Evolutionary conservation across 2,797 vertebrate species (phyloP).

Genomic region (Bradypus variegatus): DNA sequence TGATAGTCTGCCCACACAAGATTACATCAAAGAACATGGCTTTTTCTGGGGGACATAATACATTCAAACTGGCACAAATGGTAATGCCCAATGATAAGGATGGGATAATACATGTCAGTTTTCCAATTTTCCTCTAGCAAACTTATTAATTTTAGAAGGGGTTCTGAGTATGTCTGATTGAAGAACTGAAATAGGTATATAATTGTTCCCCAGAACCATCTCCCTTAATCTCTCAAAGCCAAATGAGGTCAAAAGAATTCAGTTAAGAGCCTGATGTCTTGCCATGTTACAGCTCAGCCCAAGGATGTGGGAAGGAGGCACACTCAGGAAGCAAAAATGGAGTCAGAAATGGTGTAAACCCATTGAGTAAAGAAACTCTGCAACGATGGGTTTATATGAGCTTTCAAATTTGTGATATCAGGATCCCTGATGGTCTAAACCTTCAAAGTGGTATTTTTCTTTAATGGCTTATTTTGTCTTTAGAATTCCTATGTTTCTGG

Average conservation of each 20-base stretch:
- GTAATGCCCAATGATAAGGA: constrained; percentile 63
- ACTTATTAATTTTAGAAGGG: constrained; percentile 43
- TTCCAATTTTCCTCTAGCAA: constrained; percentile 48
- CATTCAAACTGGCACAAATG: constrained; percentile 7
- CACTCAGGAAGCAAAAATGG: constrained; percentile 44
- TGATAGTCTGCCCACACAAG: too few relatives aligned
- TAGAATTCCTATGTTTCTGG: background rate
- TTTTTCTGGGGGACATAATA: too few relatives aligned
- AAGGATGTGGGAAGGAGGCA: constrained; percentile 41
- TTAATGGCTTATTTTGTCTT: background rate
- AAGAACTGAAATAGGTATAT: constrained; percentile 13
- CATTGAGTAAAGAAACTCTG: background rate
- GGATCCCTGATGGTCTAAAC: background rate
- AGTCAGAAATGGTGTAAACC: constrained; percentile 49
- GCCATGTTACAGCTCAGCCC: constrained; percentile 52
- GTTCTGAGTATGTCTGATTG: constrained; percentile 39
- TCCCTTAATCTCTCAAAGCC: background rate
- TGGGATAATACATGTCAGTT: constrained; percentile 48
- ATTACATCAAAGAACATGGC: too few relatives aligned
- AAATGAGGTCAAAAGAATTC: background rate
- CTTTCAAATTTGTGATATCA: background rate
- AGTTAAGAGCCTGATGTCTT: constrained; percentile 47
- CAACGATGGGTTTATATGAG: background rate
- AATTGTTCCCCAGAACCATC: background rate
- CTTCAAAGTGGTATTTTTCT: background rate